Conservation (phyloP, 2,113 vertebrate species). For the Sakesphorus luctuosus region DNA sequence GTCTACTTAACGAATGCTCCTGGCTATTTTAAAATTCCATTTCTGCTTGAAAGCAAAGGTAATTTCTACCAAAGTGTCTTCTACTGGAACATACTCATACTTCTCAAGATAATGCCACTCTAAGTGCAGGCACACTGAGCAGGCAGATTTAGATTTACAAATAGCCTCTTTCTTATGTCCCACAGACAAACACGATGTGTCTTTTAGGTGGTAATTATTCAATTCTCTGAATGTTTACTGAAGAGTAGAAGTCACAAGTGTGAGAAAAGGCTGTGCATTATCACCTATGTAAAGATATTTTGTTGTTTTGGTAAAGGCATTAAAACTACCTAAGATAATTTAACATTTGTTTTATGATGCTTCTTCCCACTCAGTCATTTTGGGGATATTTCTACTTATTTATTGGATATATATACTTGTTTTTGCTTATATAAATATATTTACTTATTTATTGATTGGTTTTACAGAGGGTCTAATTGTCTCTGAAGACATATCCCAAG, state of each 20-base stretch:
- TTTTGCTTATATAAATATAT: neutral
- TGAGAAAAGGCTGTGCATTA: neutral
- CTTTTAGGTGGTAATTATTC: neutral
- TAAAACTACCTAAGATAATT: neutral
- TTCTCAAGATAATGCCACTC: neutral
- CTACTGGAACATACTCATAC: neutral
- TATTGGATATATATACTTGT: neutral
- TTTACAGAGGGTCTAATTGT: neutral
- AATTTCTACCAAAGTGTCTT: neutral
- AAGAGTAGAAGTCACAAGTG: neutral
- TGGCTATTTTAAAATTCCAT: constrained; percentile 8
- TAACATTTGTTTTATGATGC: neutral
- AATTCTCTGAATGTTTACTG: neutral
- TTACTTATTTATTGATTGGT: neutral
- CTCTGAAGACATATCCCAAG: neutral
- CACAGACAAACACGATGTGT: neutral
- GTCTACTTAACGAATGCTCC: constrained; percentile 2
- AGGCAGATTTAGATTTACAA: constrained; percentile 6
- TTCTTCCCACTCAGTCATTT: neutral
- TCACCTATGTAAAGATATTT: neutral
- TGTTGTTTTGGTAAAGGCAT: neutral
- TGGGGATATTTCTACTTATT: neutral
- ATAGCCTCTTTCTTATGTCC: neutral
- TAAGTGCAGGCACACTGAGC: constrained; percentile 15
- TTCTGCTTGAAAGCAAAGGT: constrained; percentile 37